Percentiles rank a stretch among this genome's conserved stretches.
These are phyloP conservation scores for Psephotus haematonotus DNA, from an alignment of 2,113 vertebrate genomes.

Conservation along the genomic window DNA sequence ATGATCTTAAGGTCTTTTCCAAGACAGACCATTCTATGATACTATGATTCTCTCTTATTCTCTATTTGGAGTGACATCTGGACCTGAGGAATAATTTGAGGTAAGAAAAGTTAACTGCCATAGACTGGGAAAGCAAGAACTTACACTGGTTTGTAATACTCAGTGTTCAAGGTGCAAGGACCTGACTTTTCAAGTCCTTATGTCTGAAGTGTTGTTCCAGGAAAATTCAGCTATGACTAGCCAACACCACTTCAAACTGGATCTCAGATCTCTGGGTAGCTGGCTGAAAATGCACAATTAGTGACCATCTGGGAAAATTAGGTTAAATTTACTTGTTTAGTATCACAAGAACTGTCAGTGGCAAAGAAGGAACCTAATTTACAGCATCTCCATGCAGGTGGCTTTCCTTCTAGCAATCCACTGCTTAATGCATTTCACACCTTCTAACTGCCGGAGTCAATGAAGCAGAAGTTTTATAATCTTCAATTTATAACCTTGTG, in stretches of 20 bases:
- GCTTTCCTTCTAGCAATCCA: slow-evolving; percentile 12
- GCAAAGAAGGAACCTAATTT: not conserved
- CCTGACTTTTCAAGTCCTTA: not conserved
- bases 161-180: not conserved
- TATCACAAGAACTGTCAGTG: not conserved
- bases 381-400: slow-evolving; percentile 7
- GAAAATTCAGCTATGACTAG: not conserved
- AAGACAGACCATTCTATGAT: not conserved
- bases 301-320: not conserved
- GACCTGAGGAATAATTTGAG: not conserved
- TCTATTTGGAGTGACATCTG: not conserved
- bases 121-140: not conserved
- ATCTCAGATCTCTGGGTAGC: not conserved
- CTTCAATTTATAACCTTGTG: not conserved
- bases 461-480: slow-evolving; percentile 22
- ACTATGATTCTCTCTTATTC: not conserved
- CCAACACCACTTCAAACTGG: not conserved
- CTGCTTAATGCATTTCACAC: not conserved
- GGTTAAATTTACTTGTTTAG: not conserved
- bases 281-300: not conserved
- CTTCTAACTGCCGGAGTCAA: slow-evolving; percentile 9
- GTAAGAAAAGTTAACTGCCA: not conserved
- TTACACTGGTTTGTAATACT: not conserved
- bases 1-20: not conserved
- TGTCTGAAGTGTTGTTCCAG: not conserved